These are phyloP conservation scores for Pollenia amentaria DNA, from an alignment of 2,888 invertebrate species.

Conservation along the genomic window DNA sequence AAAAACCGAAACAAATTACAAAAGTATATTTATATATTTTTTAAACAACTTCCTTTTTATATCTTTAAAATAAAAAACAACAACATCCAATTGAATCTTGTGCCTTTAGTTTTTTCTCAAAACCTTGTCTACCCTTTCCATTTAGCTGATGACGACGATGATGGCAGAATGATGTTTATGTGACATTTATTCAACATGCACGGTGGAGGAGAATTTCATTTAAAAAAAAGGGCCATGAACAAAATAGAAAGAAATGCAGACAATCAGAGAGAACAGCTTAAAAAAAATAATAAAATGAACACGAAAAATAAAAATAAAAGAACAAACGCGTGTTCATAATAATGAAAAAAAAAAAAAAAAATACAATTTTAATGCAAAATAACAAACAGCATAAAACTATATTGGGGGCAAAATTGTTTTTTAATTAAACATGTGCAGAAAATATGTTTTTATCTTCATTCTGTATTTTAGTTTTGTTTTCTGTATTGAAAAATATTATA, in stretches of 20 bases:
- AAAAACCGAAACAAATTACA: neutral
- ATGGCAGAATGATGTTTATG: conserved; percentile 51
- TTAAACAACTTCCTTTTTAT: conserved; percentile 19
- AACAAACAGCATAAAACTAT: conserved; percentile 36
- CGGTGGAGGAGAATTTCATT: conserved; percentile 32
- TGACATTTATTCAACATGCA: conserved; percentile 62
- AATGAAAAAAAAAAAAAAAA: conserved; percentile 26
- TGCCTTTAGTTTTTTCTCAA: conserved; percentile 7
- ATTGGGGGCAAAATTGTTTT: conserved; percentile 51
- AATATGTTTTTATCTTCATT: conserved; percentile 53
- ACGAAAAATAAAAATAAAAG: conserved; percentile 13
- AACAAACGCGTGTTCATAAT: conserved; percentile 4
- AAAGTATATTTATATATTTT: neutral
- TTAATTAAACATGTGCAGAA: conserved; percentile 73
- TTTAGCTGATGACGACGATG: conserved; percentile 12
- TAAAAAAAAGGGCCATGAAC: conserved; percentile 67
- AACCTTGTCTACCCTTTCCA: neutral
- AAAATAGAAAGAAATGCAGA: conserved; percentile 24
- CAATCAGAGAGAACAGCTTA: conserved; percentile 37
- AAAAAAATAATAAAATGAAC: conserved; percentile 37
- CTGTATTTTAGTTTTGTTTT: neutral
- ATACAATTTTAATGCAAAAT: conserved; percentile 31
- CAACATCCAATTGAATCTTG: neutral
- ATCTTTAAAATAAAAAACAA: conserved; percentile 8
- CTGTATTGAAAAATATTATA: conserved; percentile 24